These are phyloP conservation scores for Scelioninae gen. 1 DNA, from an alignment of 2,888 invertebrate species.

Conservation along the genomic window DNA sequence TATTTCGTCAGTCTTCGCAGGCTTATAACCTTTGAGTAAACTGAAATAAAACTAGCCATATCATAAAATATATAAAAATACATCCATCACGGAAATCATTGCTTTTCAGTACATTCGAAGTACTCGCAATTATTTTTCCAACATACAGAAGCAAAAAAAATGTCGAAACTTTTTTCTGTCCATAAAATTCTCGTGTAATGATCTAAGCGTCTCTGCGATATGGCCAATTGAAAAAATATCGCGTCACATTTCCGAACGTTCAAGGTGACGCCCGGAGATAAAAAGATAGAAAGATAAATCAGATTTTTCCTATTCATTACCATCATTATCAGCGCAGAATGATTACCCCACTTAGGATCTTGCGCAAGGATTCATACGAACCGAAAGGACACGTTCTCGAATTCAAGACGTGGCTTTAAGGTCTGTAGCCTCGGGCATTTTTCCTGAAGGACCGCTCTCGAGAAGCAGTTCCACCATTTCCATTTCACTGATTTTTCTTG, in stretches of 20 bases:
- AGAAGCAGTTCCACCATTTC: constrained; percentile 47
- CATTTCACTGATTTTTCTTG: constrained; percentile 63
- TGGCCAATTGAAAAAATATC: constrained; percentile 24
- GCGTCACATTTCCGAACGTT: constrained; percentile 17
- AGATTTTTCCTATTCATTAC: constrained; percentile 75
- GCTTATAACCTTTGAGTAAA: background rate
- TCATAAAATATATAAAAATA: constrained; percentile 3
- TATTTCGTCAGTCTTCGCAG: background rate
- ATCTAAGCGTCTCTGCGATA: background rate
- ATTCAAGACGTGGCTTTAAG: constrained; percentile 63
- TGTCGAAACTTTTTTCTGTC: background rate
- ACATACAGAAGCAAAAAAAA: background rate
- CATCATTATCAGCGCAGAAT: constrained; percentile 74
- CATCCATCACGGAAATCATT: constrained; percentile 6
- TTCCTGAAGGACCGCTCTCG: constrained; percentile 58
- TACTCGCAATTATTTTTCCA: constrained; percentile 7
- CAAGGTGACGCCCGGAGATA: constrained; percentile 59
- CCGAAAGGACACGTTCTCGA: constrained; percentile 60
- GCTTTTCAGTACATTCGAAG: background rate
- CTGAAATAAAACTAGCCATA: background rate
- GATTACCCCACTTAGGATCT: constrained; percentile 70
- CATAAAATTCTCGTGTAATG: constrained; percentile 6
- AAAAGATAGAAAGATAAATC: constrained; percentile 58
- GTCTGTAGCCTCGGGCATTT: constrained; percentile 59
- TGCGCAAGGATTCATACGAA: constrained; percentile 70